Percentiles rank a stretch among this genome's conserved stretches.
Conservation (phyloP, 1,140 invertebrate species). For the Lepidostoma basale region DNA sequence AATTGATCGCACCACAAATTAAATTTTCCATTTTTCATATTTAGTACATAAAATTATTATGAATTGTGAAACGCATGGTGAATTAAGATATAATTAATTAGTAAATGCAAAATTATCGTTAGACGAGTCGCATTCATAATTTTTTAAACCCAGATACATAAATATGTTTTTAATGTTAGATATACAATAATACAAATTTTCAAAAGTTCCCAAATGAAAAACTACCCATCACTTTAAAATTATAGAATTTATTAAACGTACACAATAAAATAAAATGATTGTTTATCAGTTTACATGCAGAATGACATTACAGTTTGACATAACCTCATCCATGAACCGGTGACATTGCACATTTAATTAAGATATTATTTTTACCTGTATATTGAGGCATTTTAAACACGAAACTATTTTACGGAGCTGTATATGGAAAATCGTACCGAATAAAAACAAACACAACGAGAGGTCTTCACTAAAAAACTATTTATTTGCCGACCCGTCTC, state of each 20-base stretch:
- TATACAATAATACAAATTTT: no score
- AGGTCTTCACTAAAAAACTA: no score
- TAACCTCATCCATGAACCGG: constrained; percentile 29
- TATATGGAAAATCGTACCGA: background rate
- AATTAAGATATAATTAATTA: no score
- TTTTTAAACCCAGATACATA: no score
- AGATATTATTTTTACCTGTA: constrained; percentile 16
- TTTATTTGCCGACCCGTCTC: constrained; percentile 7
- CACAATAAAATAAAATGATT: background rate
- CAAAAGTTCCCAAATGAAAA: background rate
- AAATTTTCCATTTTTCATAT: no score
- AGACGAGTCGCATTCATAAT: no score
- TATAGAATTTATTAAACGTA: background rate
- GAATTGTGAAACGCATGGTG: no score
- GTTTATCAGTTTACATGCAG: constrained; percentile 4
- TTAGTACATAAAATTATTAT: no score
- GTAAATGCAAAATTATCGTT: no score
- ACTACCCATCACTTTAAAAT: background rate
- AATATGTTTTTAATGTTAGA: no score
- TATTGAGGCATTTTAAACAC: constrained; percentile 23
- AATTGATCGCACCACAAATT: no score
- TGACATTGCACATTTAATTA: constrained; percentile 33
- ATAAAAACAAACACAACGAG: constrained; percentile 1
- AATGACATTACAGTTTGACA: constrained; percentile 40
- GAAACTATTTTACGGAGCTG: background rate